phyloP scores from a whole-genome alignment of 1,140 invertebrate species.

The Zaprionus kolodkinae region DNA sequence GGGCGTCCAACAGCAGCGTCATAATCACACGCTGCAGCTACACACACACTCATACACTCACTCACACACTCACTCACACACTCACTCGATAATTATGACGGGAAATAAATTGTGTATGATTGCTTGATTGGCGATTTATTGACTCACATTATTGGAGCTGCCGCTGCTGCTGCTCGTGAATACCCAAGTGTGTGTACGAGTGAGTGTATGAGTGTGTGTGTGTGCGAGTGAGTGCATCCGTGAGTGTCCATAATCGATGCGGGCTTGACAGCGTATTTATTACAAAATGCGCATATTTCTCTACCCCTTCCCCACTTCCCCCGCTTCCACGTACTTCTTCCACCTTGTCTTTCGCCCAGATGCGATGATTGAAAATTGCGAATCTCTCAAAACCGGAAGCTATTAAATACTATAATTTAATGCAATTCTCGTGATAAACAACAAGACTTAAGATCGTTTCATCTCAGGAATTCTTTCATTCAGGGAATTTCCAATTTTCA shows the following conservation, averaged over 20 bases:
- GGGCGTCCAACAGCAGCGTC: conserved; percentile 78
- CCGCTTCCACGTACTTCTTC: not conserved
- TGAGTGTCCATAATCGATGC: conserved; percentile 80
- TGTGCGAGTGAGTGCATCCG: conserved; percentile 66
- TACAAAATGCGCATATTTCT: conserved; percentile 69
- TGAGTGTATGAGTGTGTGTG: conserved; percentile 14
- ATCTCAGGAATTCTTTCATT: not conserved
- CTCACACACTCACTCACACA: conserved; percentile 23
- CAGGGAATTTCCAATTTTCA: not conserved
- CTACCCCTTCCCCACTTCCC: not conserved
- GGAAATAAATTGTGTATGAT: conserved; percentile 84
- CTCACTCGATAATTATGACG: conserved; percentile 79
- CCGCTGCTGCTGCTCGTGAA: conserved; percentile 48
- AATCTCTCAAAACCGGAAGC: conserved; percentile 64
- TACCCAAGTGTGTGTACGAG: conserved; percentile 18
- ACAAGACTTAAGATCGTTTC: no score
- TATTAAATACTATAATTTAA: conserved; percentile 59
- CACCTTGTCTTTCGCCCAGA: not conserved
- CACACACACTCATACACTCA: conserved; percentile 17
- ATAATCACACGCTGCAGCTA: conserved; percentile 76
- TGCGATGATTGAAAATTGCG: conserved; percentile 65
- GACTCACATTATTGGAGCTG: conserved; percentile 83
- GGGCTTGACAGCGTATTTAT: conserved; percentile 78
- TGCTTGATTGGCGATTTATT: conserved; percentile 84
- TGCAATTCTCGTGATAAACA: conserved; percentile 4